Conservation (phyloP, 2,797 vertebrate genomes). For the Chaetophractus vellerosus region DNA sequence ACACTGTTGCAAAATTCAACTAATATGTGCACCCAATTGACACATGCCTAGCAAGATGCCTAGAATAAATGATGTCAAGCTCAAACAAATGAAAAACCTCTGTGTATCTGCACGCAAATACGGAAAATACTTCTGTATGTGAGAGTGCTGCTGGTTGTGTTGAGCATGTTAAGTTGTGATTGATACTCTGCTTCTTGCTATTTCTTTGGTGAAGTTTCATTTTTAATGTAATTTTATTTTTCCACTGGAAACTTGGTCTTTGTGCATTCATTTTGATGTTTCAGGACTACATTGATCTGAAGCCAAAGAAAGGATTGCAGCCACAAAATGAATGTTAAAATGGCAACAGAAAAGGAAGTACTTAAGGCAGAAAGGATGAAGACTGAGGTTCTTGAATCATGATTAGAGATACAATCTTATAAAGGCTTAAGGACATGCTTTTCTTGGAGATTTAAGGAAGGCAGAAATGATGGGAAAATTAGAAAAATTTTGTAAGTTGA, state of each 20-base stretch:
- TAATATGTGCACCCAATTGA: background rate
- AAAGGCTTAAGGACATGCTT: background rate
- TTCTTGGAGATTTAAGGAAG: background rate
- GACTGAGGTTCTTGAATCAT: background rate
- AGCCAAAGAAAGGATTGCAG: background rate
- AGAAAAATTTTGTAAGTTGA: background rate
- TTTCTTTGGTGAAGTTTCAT: background rate
- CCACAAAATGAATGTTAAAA: background rate
- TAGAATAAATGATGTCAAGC: background rate
- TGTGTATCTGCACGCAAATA: no score
- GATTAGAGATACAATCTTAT: background rate
- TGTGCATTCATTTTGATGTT: background rate
- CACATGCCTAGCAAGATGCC: background rate
- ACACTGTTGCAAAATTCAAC: background rate
- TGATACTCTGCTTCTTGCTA: background rate
- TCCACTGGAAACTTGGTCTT: background rate
- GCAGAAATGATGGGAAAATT: background rate
- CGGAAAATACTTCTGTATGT: background rate
- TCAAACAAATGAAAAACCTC: background rate
- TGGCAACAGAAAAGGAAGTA: background rate
- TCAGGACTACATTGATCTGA: background rate
- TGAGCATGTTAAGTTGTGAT: background rate
- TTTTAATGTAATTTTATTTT: slow-evolving; percentile 25
- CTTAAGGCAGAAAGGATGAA: background rate
- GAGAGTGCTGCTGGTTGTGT: background rate